Base-by-base conservation (phyloP, 2,888 invertebrate genomes). In the Margaritifera margaritifera region DNA sequence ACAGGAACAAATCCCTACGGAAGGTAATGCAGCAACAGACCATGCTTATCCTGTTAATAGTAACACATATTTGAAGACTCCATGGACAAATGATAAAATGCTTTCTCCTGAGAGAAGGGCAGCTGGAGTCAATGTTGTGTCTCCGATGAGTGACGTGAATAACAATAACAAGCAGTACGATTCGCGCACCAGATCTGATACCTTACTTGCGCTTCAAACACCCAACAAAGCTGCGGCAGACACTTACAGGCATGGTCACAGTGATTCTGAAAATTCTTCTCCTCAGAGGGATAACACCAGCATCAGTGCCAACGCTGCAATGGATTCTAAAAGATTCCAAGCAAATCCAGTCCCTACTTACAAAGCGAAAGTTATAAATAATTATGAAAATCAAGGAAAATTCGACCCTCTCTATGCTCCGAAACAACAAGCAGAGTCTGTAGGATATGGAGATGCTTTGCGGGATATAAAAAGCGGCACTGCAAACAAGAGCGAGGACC, bases 321-420 rank as follows among this genome's bases (percentile, higher is more conserved):
- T 15, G 19, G 63, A 71, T 11, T 70, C 78, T 31, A 74, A 73
- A 25, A 31, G 66, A 24, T 64, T 69, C n/a, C 64, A 60, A 6
- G 67, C 79, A 50, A 76, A 79, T 11, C 66, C 80, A 51, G 81
- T 80, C 11, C 82, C 83, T 6, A 68, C 77, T 0, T 82, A 82
- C 64, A 81, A 80, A 57, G 82, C 83, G 51, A 81, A 78, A 59
- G 73, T 78, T 27, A 80, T 81, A 56, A 82, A 82, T 31, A 85
- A 82, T 69, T 84, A 84, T 67, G 85, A 85, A 66, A 85, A 84
- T 67, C 85, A 85, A 72, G 75, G 78, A n/a, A 79, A 81, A 66
- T 74, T 80, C 55, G 84, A 84, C 58, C 78, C 75, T 3, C 69
- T 75, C 2, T 72, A 68, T 60, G 80, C 72, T 3, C 65, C 80